Evolutionary conservation across 2,113 vertebrate genomes (phyloP).

Genomic region (Lynx canadensis): DNA sequence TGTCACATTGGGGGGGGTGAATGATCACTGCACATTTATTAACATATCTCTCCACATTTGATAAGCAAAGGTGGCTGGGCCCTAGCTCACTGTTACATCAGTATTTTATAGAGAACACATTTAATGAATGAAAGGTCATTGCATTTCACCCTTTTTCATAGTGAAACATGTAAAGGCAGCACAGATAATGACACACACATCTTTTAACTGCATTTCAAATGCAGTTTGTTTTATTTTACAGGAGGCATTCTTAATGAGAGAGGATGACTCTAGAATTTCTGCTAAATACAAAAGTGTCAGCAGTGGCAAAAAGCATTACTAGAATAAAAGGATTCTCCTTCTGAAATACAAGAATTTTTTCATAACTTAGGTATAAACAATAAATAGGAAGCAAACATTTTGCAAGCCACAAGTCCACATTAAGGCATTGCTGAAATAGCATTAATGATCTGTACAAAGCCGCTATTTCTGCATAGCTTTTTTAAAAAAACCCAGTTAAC

Average conservation of each 20-base stretch:
- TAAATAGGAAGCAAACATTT: not conserved
- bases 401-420: not conserved
- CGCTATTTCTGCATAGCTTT: not conserved
- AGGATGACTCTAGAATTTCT: not conserved
- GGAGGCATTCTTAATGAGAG: constrained; percentile 37
- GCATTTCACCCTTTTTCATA: constrained; percentile 30
- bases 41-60: not conserved
- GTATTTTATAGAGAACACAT: not conserved
- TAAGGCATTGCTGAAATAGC: not conserved
- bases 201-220: constrained; percentile 33
- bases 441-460: not conserved
- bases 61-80: not conserved
- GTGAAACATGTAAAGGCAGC: constrained; percentile 29
- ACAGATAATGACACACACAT: constrained; percentile 41
- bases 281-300: not conserved
- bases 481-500: not conserved
- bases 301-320: not conserved
- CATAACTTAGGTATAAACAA: not conserved
- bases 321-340: not conserved
- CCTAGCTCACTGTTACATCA: not conserved
- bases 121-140: constrained; percentile 72
- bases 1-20: not conserved
- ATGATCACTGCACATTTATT: not conserved
- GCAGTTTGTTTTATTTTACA: constrained; percentile 13
- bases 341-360: not conserved